Percentiles rank a stretch among this genome's conserved stretches.
Conservation (phyloP, 2,888 invertebrate species). For the Choristoneura rosaceana region DNA sequence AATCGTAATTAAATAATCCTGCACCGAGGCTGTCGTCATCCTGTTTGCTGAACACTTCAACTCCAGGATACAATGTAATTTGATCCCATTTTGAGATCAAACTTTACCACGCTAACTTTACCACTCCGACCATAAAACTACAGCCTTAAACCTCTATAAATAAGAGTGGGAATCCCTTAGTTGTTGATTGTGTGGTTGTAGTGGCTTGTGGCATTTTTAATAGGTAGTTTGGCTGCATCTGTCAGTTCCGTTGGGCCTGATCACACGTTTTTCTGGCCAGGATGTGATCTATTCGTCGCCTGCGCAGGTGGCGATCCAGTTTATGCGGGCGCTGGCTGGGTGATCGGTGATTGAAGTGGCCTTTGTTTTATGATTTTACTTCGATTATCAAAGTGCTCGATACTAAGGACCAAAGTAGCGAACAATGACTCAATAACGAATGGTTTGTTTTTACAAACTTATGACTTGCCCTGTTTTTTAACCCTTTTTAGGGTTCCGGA, state of each 20-base stretch:
- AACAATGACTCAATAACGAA: too few species aligned
- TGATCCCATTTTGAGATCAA: slow-evolving; percentile 40
- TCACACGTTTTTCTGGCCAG: slow-evolving; percentile 66
- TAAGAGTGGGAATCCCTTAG: not conserved
- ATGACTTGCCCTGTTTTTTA: too few species aligned
- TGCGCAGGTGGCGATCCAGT: slow-evolving; percentile 56
- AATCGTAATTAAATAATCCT: slow-evolving; percentile 28
- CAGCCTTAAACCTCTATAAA: not conserved
- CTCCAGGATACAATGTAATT: slow-evolving; percentile 40
- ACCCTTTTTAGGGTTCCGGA: too few species aligned
- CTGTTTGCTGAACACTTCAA: slow-evolving; percentile 25
- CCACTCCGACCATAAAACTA: not conserved
- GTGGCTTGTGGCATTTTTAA: slow-evolving; percentile 31
- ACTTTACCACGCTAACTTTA: slow-evolving; percentile 34
- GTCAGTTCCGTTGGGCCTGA: slow-evolving; percentile 52
- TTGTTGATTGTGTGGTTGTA: not conserved
- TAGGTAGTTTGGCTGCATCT: slow-evolving; percentile 42
- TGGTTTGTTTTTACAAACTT: too few species aligned
- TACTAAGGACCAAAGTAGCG: too few species aligned
- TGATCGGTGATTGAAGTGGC: not conserved
- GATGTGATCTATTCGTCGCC: slow-evolving; percentile 61
- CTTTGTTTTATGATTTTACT: not conserved
- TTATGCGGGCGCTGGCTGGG: slow-evolving; percentile 26
- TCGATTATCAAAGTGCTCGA: too few species aligned
- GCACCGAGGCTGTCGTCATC: slow-evolving; percentile 18